These are phyloP conservation scores for Hystrix cristata DNA, from an alignment of 2,113 vertebrate species.

Conservation along the genomic window DNA sequence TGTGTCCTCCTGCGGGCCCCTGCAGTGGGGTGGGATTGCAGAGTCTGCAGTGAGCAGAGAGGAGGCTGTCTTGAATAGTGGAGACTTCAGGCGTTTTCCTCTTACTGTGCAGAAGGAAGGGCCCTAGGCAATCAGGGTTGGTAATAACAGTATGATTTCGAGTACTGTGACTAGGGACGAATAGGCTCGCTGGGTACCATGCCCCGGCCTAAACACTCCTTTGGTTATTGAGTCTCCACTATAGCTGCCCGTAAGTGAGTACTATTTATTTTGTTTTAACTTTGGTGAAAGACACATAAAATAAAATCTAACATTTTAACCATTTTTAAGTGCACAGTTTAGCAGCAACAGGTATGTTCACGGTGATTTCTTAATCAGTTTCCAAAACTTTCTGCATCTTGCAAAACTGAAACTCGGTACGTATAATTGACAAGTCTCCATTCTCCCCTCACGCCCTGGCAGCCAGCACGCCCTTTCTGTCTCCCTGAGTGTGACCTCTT, in stretches of 20 bases:
- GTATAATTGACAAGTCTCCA: not conserved
- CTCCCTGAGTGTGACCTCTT: not conserved
- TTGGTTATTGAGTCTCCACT: not conserved
- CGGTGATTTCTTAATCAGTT: not conserved
- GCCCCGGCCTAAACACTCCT: not conserved
- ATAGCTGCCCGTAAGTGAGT: not conserved
- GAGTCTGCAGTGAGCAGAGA: not conserved
- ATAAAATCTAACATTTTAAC: not conserved
- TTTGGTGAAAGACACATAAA: not conserved
- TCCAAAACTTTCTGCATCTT: not conserved
- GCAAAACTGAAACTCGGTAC: not conserved
- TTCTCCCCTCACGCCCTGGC: not conserved
- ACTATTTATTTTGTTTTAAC: constrained; percentile 25
- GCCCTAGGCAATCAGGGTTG: not conserved
- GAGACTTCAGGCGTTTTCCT: not conserved
- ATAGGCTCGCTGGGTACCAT: not conserved
- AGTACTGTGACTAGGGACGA: not conserved
- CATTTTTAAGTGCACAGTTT: not conserved
- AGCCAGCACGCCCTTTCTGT: not conserved
- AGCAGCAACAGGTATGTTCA: not conserved
- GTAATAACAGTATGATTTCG: not conserved
- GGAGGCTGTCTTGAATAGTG: not conserved
- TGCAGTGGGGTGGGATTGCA: no score
- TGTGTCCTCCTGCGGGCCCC: not conserved
- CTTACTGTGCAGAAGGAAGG: not conserved